Evolutionary conservation across 1,140 invertebrate species (phyloP).

Genomic region (Solenopsis fugax): DNA sequence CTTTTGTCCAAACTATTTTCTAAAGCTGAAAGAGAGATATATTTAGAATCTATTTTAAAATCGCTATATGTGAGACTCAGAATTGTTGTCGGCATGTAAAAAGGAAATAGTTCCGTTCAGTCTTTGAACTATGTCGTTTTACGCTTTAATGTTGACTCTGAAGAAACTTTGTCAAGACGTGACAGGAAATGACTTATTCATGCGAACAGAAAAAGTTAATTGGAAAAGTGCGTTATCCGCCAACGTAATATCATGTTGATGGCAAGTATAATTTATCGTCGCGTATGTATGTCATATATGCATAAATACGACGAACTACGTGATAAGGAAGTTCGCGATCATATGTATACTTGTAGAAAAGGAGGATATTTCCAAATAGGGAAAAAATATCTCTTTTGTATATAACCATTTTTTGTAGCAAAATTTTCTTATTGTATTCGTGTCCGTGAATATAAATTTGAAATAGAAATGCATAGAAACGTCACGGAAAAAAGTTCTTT

Average conservation of each 20-base stretch:
- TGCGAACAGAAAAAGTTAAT: conserved; percentile 18
- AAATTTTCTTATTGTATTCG: neutral
- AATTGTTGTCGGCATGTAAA: conserved; percentile 1
- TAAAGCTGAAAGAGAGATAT: neutral
- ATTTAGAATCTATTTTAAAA: neutral
- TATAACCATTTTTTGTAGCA: neutral
- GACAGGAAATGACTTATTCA: conserved; percentile 43
- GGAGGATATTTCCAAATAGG: neutral
- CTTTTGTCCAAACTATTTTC: neutral
- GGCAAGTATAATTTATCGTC: conserved; percentile 23
- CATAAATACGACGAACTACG: conserved; percentile 22
- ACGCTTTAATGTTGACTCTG: neutral
- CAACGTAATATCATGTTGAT: neutral
- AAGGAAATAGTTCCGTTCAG: neutral
- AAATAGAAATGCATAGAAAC: neutral
- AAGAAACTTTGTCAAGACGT: conserved; percentile 5
- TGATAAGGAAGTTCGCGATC: neutral
- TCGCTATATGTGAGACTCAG: neutral
- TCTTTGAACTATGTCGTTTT: conserved; percentile 11
- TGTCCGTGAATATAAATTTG: neutral
- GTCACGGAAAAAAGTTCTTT: neutral
- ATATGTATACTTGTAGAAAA: neutral
- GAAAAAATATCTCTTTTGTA: neutral
- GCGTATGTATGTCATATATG: conserved; percentile 1
- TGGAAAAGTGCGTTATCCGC: conserved; percentile 14